Evolutionary conservation across 2,888 invertebrate species (phyloP), one percentile per base, ranked within the genome.

Genomic region (Pterostichus niger): DNA sequence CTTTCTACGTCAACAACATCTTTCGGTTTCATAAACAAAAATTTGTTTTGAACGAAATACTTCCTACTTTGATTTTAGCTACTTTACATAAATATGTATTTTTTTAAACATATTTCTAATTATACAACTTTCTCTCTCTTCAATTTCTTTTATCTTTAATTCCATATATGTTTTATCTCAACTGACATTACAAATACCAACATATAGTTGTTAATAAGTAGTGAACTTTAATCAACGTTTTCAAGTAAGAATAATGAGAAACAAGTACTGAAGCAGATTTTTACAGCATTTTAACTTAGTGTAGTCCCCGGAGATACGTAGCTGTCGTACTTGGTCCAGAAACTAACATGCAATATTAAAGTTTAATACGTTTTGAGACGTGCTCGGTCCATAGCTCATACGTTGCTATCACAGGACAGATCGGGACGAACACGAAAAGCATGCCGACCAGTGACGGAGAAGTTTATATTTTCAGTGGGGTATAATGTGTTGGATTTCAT

Each of bases 331-430:
- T 17, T 24, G 52, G 33, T 33, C 13, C 15, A 15, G 54, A 52
- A 68, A 33, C 68, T 40, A 68, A 80, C 80, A 80, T 71, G 59
- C 80, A 80, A 80, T 80, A 80, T 80, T 80, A 80, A 80, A 80
- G 71, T 80, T 80, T 80, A 80, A 80, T 80, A 80, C 80, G 80
- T 80, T 80, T 68, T 68, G 80, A 71, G 80, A 71, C 80, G 52
- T n/a, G 71, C n/a, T 35, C 33, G 56, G 79, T 40, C 79, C 79
- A 79, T 79, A 79, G 64, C 79, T 79, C 79, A 79, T 79, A 79
- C 46, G 17, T 71, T 40, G 11, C 24, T 49, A 49, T 33, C 64
- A 9, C 35, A 33, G 64, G 64, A 33, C 35, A 64, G 1, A 15
- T 64, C 64, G 33, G 33, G 40, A 40, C 40, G 40, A 40, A 6